Evolutionary conservation across 2,113 vertebrate species (phyloP), one percentile per base, ranked within the genome.

Genomic region (Pelecanoides urinatrix): DNA sequence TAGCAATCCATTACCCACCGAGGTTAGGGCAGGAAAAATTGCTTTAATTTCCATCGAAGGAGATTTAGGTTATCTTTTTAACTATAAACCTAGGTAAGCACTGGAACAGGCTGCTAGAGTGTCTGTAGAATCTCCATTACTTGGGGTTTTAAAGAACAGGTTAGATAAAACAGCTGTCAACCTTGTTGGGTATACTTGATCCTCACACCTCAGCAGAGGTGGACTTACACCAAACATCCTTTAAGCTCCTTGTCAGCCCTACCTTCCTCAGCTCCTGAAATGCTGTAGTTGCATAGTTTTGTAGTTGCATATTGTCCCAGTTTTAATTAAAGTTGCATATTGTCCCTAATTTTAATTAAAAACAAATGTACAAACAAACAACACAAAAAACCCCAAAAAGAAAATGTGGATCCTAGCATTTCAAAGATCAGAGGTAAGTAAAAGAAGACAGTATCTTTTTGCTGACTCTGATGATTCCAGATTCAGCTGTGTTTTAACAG

Each of bases 21-120:
- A 88, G 62, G 89, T 52, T 67, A 82, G 65, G 61, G 49, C 55
- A 90, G 42, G 45, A 81, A 94, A 92, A 94, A 92, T 53, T 88
- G 82, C 89, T 92, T 92, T 90, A 85, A 90, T 92, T 92, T 88
- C 83, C 34, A 85, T 42, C 77, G 94, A 61, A 93, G 70, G 38
- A 85, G 85, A 90, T 91, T 76, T 94, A 86, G 70, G 44, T 82
- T 92, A 80, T 94, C 89, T 91, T 91, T 93, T 90, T 87, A 90
- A 85, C 87, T 79, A 79, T 82, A 96, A 94, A 95, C 70, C 30
- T 79, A 79, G 74, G 77, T 78, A 82, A 79, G 74, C 74, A 73
- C 52, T 90, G 50, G 52, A 93, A 87, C 21, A 76, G 65, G 61
- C 56, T 85, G 47, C 52, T 52, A 8, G 44, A 75, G 18, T 47